Evolutionary conservation across 1,140 invertebrate genomes (phyloP).

Genomic region (Euschistus heros): DNA sequence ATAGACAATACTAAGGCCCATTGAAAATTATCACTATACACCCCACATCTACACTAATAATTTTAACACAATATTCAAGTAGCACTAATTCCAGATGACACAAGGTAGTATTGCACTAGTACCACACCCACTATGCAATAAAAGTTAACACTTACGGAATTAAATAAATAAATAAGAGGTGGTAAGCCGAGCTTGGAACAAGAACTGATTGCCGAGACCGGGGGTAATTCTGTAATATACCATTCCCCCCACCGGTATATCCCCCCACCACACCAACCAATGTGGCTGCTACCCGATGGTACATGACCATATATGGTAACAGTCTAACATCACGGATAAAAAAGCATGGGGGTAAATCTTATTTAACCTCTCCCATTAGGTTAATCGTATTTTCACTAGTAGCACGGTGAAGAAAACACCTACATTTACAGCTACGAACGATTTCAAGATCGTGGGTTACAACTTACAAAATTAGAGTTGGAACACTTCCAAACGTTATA

Average conservation of each 20-base stretch:
- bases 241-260: constrained; percentile 17
- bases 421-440: too few relatives aligned
- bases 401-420: too few relatives aligned
- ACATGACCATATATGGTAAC: constrained; percentile 47
- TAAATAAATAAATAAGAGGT: constrained; percentile 23
- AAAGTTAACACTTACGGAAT: constrained; percentile 1
- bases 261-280: constrained; percentile 34
- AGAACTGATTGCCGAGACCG: constrained; percentile 21
- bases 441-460: not conserved
- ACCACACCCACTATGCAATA: too few relatives aligned
- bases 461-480: not conserved
- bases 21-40: not conserved
- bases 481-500: not conserved
- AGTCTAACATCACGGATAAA: constrained; percentile 31
- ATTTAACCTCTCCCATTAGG: not conserved
- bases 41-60: not conserved
- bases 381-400: not conserved
- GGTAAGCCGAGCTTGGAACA: constrained; percentile 7
- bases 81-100: not conserved
- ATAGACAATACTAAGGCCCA: constrained; percentile 9
- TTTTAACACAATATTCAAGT: constrained; percentile 4
- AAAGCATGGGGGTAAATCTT: constrained; percentile 12
- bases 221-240: constrained; percentile 24
- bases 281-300: constrained; percentile 39
- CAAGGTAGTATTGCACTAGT: too few relatives aligned